These are phyloP conservation scores for Adoxophyes honmai DNA, from an alignment of 1,140 invertebrate species.

Conservation along the genomic window DNA sequence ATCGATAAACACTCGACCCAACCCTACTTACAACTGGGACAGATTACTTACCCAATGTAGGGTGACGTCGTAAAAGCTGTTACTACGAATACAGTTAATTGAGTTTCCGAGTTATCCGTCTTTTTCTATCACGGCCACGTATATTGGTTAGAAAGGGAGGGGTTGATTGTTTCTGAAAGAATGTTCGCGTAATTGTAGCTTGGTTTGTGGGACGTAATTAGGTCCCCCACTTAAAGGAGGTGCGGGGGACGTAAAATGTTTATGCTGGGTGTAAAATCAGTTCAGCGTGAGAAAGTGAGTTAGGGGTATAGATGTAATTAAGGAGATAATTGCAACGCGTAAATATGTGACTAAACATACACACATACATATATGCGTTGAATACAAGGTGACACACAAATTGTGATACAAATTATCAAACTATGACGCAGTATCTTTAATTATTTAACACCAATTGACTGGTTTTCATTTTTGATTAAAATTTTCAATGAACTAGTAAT, in stretches of 20 bases:
- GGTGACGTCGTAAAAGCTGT: slow-evolving; percentile 15
- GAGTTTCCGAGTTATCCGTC: slow-evolving; percentile 9
- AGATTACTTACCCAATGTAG: slow-evolving; percentile 12
- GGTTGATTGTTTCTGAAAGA: slow-evolving; percentile 1
- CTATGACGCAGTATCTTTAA: too few species aligned
- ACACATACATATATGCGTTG: too few species aligned
- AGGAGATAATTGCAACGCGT: too few species aligned
- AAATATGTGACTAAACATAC: too few species aligned
- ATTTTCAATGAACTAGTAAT: too few species aligned
- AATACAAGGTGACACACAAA: too few species aligned
- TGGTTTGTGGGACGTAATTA: background rate
- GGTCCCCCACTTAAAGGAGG: slow-evolving; percentile 1
- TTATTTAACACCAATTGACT: too few species aligned
- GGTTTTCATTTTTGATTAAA: too few species aligned
- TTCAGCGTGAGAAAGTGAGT: background rate
- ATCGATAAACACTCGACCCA: background rate
- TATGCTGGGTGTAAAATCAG: slow-evolving; percentile 1
- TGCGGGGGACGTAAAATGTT: background rate
- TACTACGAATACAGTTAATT: slow-evolving; percentile 13
- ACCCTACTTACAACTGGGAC: slow-evolving; percentile 8
- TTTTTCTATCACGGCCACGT: background rate
- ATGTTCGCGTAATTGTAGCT: background rate
- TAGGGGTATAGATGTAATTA: too few species aligned
- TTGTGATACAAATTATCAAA: too few species aligned
- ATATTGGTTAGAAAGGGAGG: background rate